These are phyloP conservation scores for Drosophila truncata DNA, from an alignment of 1,140 invertebrate species.

Conservation along the genomic window DNA sequence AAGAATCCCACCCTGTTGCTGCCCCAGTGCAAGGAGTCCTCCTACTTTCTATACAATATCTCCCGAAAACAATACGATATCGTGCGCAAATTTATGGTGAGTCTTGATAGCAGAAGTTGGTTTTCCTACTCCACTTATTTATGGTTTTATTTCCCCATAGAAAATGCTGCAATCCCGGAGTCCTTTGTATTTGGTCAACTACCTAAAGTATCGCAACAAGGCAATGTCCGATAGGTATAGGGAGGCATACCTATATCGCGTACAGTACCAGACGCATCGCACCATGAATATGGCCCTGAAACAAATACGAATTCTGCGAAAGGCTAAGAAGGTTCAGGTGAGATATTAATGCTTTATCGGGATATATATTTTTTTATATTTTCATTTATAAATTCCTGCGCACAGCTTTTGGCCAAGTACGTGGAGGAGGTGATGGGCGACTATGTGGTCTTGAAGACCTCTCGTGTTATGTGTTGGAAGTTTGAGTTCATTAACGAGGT, in stretches of 20 bases:
- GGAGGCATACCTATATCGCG: constrained; percentile 64
- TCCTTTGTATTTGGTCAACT: constrained; percentile 67
- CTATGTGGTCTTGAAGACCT: constrained; percentile 71
- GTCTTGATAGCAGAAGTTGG: not conserved
- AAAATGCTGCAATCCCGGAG: constrained; percentile 80
- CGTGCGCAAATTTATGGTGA: constrained; percentile 63
- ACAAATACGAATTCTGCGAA: constrained; percentile 53
- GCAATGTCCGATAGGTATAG: constrained; percentile 53
- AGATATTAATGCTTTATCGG: not conserved
- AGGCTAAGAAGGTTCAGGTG: constrained; percentile 32
- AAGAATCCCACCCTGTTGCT: constrained; percentile 61
- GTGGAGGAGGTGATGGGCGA: constrained; percentile 78
- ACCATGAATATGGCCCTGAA: constrained; percentile 69
- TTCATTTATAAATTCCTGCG: too few relatives aligned
- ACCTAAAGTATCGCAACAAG: constrained; percentile 68
- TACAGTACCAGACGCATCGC: constrained; percentile 80
- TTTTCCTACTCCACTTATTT: not conserved
- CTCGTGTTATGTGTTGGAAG: constrained; percentile 83
- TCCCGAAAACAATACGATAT: constrained; percentile 68
- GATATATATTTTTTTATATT: not conserved
- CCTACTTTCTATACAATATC: constrained; percentile 26
- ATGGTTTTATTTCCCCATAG: constrained; percentile 8
- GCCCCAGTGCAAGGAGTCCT: constrained; percentile 63
- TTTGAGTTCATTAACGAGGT: constrained; percentile 80
- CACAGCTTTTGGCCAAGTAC: constrained; percentile 38